Base-by-base conservation (phyloP, 2,888 invertebrate species). In the Syritta pipiens region DNA sequence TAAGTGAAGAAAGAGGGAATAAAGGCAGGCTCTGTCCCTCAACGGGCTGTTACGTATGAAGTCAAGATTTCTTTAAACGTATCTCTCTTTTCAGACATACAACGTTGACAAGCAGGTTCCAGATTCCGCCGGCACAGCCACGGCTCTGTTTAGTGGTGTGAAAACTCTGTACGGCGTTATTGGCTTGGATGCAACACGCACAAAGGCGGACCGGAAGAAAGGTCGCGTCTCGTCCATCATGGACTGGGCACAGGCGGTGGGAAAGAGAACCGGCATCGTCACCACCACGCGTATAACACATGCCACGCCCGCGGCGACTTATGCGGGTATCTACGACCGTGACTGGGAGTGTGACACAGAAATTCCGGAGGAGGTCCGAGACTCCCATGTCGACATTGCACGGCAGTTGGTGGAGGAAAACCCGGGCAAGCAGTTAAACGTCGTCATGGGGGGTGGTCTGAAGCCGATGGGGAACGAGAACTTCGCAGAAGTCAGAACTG, bases 61-160 rank as follows among this genome's bases (percentile, higher is more conserved):
- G n/a, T n/a, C n/a, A n/a, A n/a, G n/a, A n/a, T n/a, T n/a, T n/a
- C n/a, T n/a, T n/a, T n/a, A n/a, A n/a, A n/a, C n/a, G n/a, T 17
- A 14, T 28, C 1, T 37, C 1, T 24, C 40, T 42, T 82, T 82
- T 6, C 71, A 93, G 93, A 93, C 93, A 0, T 93, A 94, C 87
- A 92, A 92, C 82, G 90, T 91, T n/a, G 92, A 94, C 85, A 90
- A 90, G 68, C 93, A 93, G 87, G 93, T 93, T 9, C 91, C 93
- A 0, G 93, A 93, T 84, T 93, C 93, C 1, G 93, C 93, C 1
- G 93, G 91, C 1, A 93, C 93, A 0, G 93, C 92, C 0, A 93
- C 93, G 0, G 93, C 93, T 1, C 90, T 92, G 84, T 91, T 93
- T 82, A 89, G 90, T 59, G 93, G 93, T 0, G 90, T 91, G 0